Percentiles rank a stretch among this genome's conserved stretches.
Evolutionary conservation across 2,113 vertebrate genomes (phyloP).

Genomic region (Nothobranchius furzeri): DNA sequence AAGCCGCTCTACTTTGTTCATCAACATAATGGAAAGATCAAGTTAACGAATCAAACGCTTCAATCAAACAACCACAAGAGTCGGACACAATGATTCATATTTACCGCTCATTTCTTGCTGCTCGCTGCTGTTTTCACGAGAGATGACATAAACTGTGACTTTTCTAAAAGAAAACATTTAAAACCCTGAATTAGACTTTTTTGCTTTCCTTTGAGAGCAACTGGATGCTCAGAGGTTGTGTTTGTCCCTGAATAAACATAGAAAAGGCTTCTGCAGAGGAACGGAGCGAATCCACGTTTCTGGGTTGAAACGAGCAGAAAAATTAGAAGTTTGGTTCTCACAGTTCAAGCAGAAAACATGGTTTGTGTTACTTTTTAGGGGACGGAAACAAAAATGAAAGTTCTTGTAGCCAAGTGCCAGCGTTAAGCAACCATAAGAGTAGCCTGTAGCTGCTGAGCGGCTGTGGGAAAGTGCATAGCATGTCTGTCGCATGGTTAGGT

Average conservation of each 20-base stretch:
- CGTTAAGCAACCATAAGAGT: conserved; percentile 59
- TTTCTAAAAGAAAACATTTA: conserved; percentile 18
- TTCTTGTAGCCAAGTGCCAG: conserved; percentile 39
- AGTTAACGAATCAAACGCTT: conserved; percentile 38
- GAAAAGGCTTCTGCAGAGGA: neutral
- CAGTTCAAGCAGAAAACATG: neutral
- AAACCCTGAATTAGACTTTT: conserved; percentile 6
- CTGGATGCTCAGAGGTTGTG: neutral
- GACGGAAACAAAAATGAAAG: conserved; percentile 23
- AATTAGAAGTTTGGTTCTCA: conserved; percentile 9
- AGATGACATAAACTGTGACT: conserved; percentile 47
- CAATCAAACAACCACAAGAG: conserved; percentile 29
- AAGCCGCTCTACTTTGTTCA: conserved; percentile 34
- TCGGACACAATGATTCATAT: conserved; percentile 57
- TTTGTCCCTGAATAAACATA: neutral
- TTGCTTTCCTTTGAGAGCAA: neutral
- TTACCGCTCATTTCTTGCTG: conserved; percentile 31
- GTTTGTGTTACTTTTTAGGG: conserved; percentile 22
- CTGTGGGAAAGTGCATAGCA: conserved; percentile 70
- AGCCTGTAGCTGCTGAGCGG: conserved; percentile 40
- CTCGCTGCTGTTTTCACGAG: conserved; percentile 33
- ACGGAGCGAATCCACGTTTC: neutral
- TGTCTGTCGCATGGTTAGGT: conserved; percentile 63
- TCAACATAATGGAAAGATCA: conserved; percentile 63
- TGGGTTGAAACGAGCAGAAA: conserved; percentile 17